Evolutionary conservation across 92 coral and sea anemone genomes (phyloP).

Genomic region (Zoanthus solanderi): DNA sequence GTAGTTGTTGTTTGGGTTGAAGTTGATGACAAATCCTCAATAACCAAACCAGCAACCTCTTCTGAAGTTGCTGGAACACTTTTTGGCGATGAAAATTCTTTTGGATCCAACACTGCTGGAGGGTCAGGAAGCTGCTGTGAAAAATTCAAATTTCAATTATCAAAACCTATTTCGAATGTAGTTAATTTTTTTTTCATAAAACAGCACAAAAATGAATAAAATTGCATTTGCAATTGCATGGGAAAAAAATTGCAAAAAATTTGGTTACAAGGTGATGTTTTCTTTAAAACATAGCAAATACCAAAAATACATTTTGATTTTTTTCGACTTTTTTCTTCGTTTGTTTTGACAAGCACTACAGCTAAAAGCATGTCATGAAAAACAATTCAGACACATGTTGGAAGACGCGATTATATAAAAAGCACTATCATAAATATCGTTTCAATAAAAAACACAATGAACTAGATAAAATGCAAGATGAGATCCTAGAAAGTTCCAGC

Average conservation of each 20-base stretch:
- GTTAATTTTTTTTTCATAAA: background rate
- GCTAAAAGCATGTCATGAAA: conserved; percentile 14
- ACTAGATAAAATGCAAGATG: conserved; percentile 4
- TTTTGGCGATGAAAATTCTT: background rate
- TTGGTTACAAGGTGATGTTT: background rate
- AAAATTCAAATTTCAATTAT: background rate
- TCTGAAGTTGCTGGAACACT: background rate
- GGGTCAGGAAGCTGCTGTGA: conserved; percentile 8
- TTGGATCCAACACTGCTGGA: conserved; percentile 15
- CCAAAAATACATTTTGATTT: conserved; percentile 19
- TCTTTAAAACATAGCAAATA: background rate
- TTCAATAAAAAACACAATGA: conserved; percentile 12
- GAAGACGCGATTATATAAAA: background rate
- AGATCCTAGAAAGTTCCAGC: conserved; percentile 10
- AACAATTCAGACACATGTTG: conserved; percentile 9
- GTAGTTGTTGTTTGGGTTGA: conserved; percentile 9
- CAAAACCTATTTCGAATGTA: background rate
- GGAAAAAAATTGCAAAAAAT: background rate
- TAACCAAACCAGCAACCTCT: conserved; percentile 7
- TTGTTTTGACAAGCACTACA: conserved; percentile 1
- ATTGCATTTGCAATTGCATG: background rate
- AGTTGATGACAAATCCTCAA: background rate
- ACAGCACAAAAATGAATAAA: conserved; percentile 15
- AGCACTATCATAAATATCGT: background rate
- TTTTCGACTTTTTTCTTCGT: background rate